These are phyloP conservation scores for Bos indicus DNA, from an alignment of 2,113 vertebrate species.

Conservation along the genomic window DNA sequence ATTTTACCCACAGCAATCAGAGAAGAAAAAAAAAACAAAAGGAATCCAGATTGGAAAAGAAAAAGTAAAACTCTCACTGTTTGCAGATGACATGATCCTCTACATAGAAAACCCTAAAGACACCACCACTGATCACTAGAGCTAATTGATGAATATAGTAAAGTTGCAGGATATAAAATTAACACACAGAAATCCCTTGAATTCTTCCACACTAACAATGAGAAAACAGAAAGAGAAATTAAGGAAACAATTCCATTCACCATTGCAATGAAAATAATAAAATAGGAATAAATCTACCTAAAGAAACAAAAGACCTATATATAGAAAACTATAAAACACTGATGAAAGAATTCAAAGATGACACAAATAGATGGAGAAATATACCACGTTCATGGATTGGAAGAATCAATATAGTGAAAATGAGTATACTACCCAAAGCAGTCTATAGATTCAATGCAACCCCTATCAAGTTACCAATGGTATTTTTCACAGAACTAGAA, in stretches of 20 bases:
- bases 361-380: not conserved
- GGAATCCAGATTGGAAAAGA: not conserved
- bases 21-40: not conserved
- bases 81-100: not conserved
- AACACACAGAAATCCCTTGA: not conserved
- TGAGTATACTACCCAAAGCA: not conserved
- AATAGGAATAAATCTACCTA: not conserved
- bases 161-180: not conserved
- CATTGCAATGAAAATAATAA: not conserved
- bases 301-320: not conserved
- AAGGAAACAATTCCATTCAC: not conserved
- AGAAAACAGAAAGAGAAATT: not conserved
- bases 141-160: not conserved
- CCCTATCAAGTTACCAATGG: not conserved
- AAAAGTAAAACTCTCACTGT: not conserved
- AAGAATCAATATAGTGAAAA: not conserved
- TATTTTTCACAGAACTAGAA: not conserved
- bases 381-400: not conserved
- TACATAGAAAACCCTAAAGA: not conserved
- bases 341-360: not conserved
- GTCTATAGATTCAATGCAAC: not conserved
- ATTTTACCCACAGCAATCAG: not conserved
- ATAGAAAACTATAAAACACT: not conserved
- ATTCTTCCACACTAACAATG: not conserved
- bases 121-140: not conserved